Base-by-base conservation (phyloP, 2,888 invertebrate species). In the Heliconius sara region DNA sequence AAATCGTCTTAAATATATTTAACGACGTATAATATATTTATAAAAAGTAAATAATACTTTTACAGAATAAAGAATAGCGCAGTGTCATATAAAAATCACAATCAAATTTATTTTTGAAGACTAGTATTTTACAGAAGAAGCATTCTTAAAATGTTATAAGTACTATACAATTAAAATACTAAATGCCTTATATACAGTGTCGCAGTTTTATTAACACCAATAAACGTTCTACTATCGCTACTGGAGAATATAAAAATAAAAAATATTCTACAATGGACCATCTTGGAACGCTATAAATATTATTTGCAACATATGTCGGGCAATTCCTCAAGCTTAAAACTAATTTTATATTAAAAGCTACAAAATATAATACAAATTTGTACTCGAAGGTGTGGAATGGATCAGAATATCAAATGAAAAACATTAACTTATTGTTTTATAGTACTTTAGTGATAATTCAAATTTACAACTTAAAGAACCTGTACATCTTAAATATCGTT, bases 381-480 rank as follows among this genome's bases (percentile, higher is more conserved):
- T 90, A 90, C 90, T 89, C 82, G 87, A 86, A 89, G 88, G 88
- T 83, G 81, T 84, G 87, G 84, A 83, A 84, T 78, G 77, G 77
- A 66, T 22, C 76, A 79, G 66, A 47, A 47, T 57, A 77, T 30
- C 66, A 78, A 81, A 81, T 81, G 66, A 79, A 83, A 83, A 80
- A 79, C 76, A 76, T 70, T 79, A 75, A 27, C 27, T 7, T 30
- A 10, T 30, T 71, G 27, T 47, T 13, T 65, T 25, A 1, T 25
- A 7, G 16, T 39, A 27, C 7, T 52, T 52, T 19, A 52, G 52
- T 19, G 19, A 12, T 43, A 43, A 10, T 43, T 43, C 3, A 43
- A 43, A 3, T 43, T 43, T 13, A 13, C 43, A 43, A 43, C 10
- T 13, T 13, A 43, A 43, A 43, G 43, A 43, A 13, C 3, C 13